phyloP scores from a whole-genome alignment of 2,888 invertebrate genomes.

The Cheilosia vulpina region DNA sequence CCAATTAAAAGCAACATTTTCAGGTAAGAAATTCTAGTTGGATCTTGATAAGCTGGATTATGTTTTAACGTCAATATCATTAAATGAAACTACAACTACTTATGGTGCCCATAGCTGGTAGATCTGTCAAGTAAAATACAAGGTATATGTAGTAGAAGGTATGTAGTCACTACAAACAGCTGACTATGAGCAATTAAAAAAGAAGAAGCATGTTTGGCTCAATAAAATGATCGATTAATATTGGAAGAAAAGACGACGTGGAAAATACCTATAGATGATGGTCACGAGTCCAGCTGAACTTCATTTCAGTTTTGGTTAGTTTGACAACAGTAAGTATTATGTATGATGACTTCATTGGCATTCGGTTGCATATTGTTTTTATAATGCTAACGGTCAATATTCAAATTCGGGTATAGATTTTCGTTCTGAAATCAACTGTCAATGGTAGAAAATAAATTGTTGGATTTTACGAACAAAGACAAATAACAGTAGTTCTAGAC shows the following conservation, averaged over 20 bases:
- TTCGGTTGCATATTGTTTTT: neutral
- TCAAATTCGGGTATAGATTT: conserved; percentile 9
- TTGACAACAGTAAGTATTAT: conserved; percentile 6
- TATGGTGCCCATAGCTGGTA: neutral
- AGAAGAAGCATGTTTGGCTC: neutral
- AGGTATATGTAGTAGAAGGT: neutral
- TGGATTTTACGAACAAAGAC: neutral
- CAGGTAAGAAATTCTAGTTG: too few species aligned
- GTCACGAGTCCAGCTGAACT: conserved; percentile 3
- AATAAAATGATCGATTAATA: conserved; percentile 17
- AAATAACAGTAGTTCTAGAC: neutral
- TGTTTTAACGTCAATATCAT: too few species aligned
- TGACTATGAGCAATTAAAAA: conserved; percentile 22
- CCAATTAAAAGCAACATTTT: too few species aligned
- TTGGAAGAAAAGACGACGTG: conserved; percentile 1
- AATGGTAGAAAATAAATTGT: neutral
- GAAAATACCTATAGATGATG: conserved; percentile 1
- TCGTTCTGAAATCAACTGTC: neutral
- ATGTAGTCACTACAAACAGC: neutral
- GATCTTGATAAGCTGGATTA: too few species aligned
- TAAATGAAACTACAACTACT: neutral
- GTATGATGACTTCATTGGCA: conserved; percentile 28
- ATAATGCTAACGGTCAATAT: conserved; percentile 30
- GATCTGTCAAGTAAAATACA: conserved; percentile 17
- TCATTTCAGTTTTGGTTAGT: neutral